phyloP scores from a whole-genome alignment of 2,888 invertebrate genomes.

The Nomada ruficornis region DNA sequence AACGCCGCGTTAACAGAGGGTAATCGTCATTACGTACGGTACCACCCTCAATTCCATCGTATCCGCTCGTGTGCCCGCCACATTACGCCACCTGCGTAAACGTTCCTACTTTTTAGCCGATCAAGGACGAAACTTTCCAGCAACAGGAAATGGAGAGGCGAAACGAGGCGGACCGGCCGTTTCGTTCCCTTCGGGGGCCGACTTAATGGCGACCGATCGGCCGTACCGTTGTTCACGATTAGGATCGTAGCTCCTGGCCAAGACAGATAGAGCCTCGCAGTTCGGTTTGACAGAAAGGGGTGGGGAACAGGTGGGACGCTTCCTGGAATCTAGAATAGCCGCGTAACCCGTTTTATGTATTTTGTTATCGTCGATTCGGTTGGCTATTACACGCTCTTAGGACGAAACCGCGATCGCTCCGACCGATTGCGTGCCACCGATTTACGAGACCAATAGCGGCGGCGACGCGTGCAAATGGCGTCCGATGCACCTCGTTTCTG shows the following conservation, averaged over 20 bases:
- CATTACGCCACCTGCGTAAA: slow-evolving; percentile 53
- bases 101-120: slow-evolving; percentile 35
- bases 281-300: slow-evolving; percentile 4
- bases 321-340: slow-evolving; percentile 52
- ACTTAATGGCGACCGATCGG: slow-evolving; percentile 63
- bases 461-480: slow-evolving; percentile 19
- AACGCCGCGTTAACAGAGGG: no score
- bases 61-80: background rate
- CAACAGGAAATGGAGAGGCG: slow-evolving; percentile 57
- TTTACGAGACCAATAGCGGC: slow-evolving; percentile 26
- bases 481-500: no score
- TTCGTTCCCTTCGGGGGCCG: slow-evolving; percentile 46
- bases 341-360: slow-evolving; percentile 57
- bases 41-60: background rate
- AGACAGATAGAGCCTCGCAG: slow-evolving; percentile 37
- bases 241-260: slow-evolving; percentile 47
- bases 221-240: slow-evolving; percentile 63
- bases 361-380: slow-evolving; percentile 57
- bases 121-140: slow-evolving; percentile 55
- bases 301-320: slow-evolving; percentile 35
- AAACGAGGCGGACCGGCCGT: slow-evolving; percentile 19
- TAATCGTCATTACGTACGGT: slow-evolving; percentile 15
- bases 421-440: slow-evolving; percentile 40
- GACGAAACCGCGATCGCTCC: slow-evolving; percentile 34
- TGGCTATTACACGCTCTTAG: slow-evolving; percentile 48